Percentiles rank a stretch among this genome's conserved stretches.
These are phyloP conservation scores for Rhynchotus rufescens DNA, from an alignment of 2,797 vertebrate genomes.

Conservation along the genomic window DNA sequence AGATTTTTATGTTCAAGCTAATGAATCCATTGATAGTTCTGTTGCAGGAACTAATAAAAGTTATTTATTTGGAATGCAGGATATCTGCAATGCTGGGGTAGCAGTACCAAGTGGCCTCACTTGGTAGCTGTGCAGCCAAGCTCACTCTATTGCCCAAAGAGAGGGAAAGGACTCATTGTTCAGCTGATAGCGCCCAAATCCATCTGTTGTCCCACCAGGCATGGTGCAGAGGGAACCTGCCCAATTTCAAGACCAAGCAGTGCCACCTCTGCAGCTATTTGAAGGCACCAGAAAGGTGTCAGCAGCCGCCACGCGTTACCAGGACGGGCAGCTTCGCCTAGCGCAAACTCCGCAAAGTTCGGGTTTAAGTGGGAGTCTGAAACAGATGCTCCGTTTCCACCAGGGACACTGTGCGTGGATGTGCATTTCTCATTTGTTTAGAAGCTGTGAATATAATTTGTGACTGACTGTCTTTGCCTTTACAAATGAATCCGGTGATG, in stretches of 20 bases:
- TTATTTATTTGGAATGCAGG: constrained; percentile 21
- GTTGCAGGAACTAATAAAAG: constrained; percentile 19
- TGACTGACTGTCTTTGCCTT: background rate
- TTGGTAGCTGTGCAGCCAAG: background rate
- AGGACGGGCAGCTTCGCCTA: background rate
- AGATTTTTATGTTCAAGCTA: constrained; percentile 49
- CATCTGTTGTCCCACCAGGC: background rate
- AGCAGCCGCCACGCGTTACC: fast-evolving
- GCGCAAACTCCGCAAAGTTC: background rate
- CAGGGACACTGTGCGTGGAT: background rate
- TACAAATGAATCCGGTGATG: background rate
- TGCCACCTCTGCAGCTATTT: background rate
- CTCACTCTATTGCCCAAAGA: background rate
- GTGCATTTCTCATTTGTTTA: background rate
- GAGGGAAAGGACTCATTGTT: background rate
- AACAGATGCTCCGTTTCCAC: background rate
- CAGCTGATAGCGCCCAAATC: background rate
- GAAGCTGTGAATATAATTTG: constrained; percentile 16
- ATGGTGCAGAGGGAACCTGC: background rate
- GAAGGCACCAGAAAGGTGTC: background rate
- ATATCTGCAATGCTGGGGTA: background rate
- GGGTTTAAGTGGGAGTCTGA: background rate
- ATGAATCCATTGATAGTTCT: constrained; percentile 26
- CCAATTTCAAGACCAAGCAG: fast-evolving
- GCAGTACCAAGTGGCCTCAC: background rate